A percentile compares a stretch with the other conserved stretches of the same genome.
phyloP scores from a whole-genome alignment of 2,888 invertebrate species.

The Drosophila mettleri region DNA sequence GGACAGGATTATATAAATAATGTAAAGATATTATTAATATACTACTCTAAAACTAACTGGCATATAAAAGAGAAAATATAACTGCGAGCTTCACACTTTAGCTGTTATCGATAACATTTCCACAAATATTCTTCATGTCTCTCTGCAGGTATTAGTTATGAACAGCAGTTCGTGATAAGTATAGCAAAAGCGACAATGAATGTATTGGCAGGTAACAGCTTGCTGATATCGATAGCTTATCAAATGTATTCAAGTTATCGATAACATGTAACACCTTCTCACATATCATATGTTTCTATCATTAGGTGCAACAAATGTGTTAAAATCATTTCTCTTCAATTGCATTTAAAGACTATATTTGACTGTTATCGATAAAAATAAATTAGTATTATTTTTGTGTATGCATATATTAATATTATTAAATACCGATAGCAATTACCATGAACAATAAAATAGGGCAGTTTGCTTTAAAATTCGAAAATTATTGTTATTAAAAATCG shows the following conservation, averaged over 20 bases:
- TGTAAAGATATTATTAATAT: too few relatives aligned
- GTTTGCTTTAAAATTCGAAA: too few relatives aligned
- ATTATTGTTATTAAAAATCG: too few relatives aligned
- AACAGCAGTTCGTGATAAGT: not conserved
- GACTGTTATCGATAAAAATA: not conserved
- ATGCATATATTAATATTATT: too few relatives aligned
- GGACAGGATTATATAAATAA: not conserved
- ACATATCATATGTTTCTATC: too few relatives aligned
- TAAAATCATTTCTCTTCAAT: too few relatives aligned
- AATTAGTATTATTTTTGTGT: too few relatives aligned
- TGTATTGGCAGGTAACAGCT: not conserved
- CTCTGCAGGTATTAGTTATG: not conserved
- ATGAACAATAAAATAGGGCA: too few relatives aligned
- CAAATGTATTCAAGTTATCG: not conserved
- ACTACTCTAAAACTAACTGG: too few relatives aligned
- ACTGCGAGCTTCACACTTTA: not conserved
- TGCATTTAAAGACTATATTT: not conserved
- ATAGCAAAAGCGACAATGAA: not conserved
- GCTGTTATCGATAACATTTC: constrained; percentile 1
- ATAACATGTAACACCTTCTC: not conserved
- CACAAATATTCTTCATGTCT: not conserved
- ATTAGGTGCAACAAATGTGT: too few relatives aligned
- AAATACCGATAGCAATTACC: too few relatives aligned
- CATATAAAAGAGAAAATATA: not conserved
- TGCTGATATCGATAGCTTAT: not conserved